Evolutionary conservation across 1,140 invertebrate species (phyloP).

Genomic region (Philotrypesis tridentata): DNA sequence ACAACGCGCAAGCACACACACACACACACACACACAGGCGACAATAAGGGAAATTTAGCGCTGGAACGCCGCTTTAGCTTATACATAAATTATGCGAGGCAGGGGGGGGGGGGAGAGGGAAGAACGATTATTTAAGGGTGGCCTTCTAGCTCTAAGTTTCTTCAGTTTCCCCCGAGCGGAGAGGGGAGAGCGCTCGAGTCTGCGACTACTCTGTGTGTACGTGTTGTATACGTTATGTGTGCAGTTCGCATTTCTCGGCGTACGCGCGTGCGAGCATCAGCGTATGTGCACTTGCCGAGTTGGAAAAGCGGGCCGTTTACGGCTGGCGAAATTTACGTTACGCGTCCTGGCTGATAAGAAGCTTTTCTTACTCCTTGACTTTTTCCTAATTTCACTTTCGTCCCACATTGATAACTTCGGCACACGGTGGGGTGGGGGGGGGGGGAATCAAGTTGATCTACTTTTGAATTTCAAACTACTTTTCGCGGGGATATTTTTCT

Average conservation of each 20-base stretch:
- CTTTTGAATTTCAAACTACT: conserved; percentile 11
- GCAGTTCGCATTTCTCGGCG: too few species aligned
- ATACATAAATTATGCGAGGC: conserved; percentile 41
- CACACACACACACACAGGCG: conserved; percentile 3
- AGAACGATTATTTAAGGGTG: conserved; percentile 35
- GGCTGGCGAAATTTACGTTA: conserved; percentile 25
- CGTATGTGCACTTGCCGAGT: neutral
- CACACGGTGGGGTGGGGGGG: too few species aligned
- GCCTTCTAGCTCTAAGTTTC: conserved; percentile 14
- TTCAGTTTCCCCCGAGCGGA: conserved; percentile 19
- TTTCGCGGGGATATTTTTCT: too few species aligned
- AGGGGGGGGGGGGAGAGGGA: neutral
- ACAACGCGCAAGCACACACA: neutral
- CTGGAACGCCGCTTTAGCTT: conserved; percentile 41
- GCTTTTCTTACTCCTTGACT: conserved; percentile 36
- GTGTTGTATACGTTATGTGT: neutral
- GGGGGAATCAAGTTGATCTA: too few species aligned
- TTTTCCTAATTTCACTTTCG: neutral
- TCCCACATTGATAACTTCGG: neutral
- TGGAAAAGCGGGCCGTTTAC: conserved; percentile 10
- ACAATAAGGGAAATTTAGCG: conserved; percentile 49
- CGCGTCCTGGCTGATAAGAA: conserved; percentile 31
- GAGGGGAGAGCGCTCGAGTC: neutral
- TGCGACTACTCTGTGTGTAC: neutral
- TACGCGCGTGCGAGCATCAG: neutral